Evolutionary conservation across 2,888 invertebrate species (phyloP).

Genomic region (Chydorus sphaericus): DNA sequence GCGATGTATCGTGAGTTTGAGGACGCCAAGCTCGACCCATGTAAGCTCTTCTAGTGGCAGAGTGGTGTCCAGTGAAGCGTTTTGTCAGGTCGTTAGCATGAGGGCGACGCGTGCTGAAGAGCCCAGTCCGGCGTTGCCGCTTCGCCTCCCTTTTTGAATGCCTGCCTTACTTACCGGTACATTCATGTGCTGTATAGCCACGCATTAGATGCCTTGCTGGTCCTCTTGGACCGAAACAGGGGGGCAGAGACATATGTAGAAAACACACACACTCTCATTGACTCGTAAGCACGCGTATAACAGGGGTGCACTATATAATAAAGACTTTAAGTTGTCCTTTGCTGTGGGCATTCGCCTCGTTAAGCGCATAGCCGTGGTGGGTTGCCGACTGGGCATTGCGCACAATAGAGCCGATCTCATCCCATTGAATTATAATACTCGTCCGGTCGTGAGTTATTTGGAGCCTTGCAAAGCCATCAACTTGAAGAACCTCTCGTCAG

Average conservation of each 20-base stretch:
- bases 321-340: slow-evolving; percentile 3
- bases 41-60: background rate
- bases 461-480: too few relatives aligned
- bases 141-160: slow-evolving; percentile 2
- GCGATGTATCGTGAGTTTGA: too few relatives aligned
- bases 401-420: background rate
- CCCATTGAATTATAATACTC: slow-evolving; percentile 6
- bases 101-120: slow-evolving; percentile 12
- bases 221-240: background rate
- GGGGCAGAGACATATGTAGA: too few relatives aligned
- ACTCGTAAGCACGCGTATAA: too few relatives aligned
- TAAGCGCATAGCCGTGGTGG: too few relatives aligned
- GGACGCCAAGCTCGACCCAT: background rate
- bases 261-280: too few relatives aligned
- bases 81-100: slow-evolving; percentile 11
- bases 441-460: background rate
- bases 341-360: slow-evolving; percentile 6
- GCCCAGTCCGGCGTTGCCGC: slow-evolving; percentile 10
- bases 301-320: background rate
- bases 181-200: too few relatives aligned
- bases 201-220: too few relatives aligned
- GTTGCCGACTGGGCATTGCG: background rate
- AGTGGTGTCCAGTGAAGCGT: slow-evolving; percentile 13
- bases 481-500: slow-evolving; percentile 1
- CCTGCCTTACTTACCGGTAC: too few relatives aligned